phyloP scores from a whole-genome alignment of 2,797 vertebrate genomes.

The Sparidentex hasta region DNA sequence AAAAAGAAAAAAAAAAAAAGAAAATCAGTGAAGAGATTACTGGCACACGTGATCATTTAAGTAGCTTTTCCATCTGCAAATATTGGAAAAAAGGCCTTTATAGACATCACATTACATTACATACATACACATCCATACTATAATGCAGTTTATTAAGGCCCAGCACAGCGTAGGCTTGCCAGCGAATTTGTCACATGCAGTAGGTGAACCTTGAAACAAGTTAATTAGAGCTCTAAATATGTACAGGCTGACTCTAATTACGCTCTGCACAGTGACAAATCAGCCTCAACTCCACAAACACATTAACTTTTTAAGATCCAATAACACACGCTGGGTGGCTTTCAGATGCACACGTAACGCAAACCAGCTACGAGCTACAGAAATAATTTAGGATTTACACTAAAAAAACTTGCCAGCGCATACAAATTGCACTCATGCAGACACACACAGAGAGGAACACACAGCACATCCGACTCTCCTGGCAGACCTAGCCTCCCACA shows the following conservation, averaged over 20 bases:
- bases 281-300: conserved; percentile 66
- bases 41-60: not conserved
- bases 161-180: conserved; percentile 5
- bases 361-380: conserved; percentile 4
- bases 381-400: conserved; percentile 38
- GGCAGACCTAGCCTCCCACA: conserved; percentile 69
- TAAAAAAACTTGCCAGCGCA: conserved; percentile 36
- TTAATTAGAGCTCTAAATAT: conserved; percentile 84
- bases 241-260: conserved; percentile 79
- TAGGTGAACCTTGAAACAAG: conserved; percentile 76
- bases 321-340: conserved; percentile 21
- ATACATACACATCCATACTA: not conserved
- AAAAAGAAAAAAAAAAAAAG: too few relatives aligned
- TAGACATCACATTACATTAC: not conserved
- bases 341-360: conserved; percentile 18
- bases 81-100: not conserved
- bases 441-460: conserved; percentile 16
- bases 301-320: conserved; percentile 72
- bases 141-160: conserved; percentile 28
- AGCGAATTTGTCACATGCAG: conserved; percentile 57
- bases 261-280: conserved; percentile 71
- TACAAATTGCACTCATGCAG: not conserved
- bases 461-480: conserved; percentile 40
- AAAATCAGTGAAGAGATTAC: not conserved
- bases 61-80: not conserved